Base-by-base conservation (phyloP, 2,113 vertebrate genomes). In the Gracilinanus agilis region DNA sequence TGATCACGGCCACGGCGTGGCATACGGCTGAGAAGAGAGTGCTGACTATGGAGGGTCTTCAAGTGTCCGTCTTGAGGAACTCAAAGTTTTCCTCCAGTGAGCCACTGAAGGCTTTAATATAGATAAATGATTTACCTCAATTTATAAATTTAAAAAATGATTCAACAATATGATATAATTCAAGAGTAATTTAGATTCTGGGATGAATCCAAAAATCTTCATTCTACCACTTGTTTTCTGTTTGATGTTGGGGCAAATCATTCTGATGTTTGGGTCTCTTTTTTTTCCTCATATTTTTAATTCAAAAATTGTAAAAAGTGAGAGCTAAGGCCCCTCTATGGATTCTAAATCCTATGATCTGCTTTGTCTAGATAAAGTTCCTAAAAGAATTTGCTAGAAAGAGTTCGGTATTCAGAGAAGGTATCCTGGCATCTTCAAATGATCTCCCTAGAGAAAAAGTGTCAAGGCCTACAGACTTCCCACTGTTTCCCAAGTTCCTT, bases 331-430 rank as follows among this genome's bases (percentile, higher is more conserved):
- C 7, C n/a, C 67, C n/a, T 83, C 9, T 83, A 23, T 2, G 40
- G 67, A n/a, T 0, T 23, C 16, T 19, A 83, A 23, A 40, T 83
- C n/a, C n/a, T 21, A 40, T 21, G 34, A 83, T 83, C 40, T 83
- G 67, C 49, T 83, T 40, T 83, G 16, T 21, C 24, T 55, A 94
- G 75, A n/a, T 49, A 94, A 24, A 90, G 9, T 29, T 91, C 92
- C 9, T 91, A 55, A 93, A 94, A 90, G 23, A 88, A 23, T 93
- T 49, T 54, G 2, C 10, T 92, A 95, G 58, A 95, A 92, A 44
- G 89, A 93, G 95, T 93, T 16, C 49, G 93, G 91, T 88, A 40
- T 10, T 91, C 9, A 55, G 44, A 90, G 9, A 53, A 94, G 23
- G 1, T 21, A 11, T 93, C 94, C 53, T 12, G 29, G 16, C 0